Percentiles rank a stretch among this genome's conserved stretches.
phyloP scores from a whole-genome alignment of 2,113 vertebrate genomes.

The Uria lomvia region DNA sequence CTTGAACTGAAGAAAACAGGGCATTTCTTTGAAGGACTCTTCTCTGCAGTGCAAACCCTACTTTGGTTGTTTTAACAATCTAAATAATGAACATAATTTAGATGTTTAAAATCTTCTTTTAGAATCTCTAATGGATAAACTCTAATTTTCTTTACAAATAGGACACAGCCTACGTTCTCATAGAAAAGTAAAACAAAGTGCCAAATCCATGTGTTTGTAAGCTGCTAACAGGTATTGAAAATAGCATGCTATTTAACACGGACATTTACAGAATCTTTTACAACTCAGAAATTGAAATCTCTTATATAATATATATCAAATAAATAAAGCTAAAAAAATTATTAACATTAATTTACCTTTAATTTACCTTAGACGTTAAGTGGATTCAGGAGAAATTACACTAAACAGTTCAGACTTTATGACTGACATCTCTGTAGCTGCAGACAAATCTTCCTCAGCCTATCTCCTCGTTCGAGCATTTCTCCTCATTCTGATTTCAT shows the following conservation, averaged over 20 bases:
- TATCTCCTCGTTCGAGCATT: constrained; percentile 34
- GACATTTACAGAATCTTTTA: background rate
- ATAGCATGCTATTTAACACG: background rate
- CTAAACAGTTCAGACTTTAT: background rate
- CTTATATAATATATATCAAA: background rate
- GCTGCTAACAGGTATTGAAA: background rate
- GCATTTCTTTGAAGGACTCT: background rate
- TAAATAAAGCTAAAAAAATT: background rate
- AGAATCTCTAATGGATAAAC: background rate
- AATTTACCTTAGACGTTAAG: background rate
- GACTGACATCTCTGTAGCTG: constrained; percentile 5
- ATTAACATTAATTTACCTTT: background rate
- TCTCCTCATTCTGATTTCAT: constrained; percentile 66
- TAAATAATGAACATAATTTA: background rate
- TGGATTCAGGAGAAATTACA: background rate
- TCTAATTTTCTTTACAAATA: background rate
- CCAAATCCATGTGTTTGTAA: background rate
- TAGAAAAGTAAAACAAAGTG: background rate
- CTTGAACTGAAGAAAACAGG: background rate
- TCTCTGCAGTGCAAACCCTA: background rate
- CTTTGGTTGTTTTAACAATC: background rate
- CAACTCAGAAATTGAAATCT: background rate
- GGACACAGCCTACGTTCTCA: background rate
- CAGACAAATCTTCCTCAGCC: background rate
- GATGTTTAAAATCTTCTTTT: background rate